Conservation (phyloP, 1,140 invertebrate genomes). For the Chionoecetes opilio region DNA sequence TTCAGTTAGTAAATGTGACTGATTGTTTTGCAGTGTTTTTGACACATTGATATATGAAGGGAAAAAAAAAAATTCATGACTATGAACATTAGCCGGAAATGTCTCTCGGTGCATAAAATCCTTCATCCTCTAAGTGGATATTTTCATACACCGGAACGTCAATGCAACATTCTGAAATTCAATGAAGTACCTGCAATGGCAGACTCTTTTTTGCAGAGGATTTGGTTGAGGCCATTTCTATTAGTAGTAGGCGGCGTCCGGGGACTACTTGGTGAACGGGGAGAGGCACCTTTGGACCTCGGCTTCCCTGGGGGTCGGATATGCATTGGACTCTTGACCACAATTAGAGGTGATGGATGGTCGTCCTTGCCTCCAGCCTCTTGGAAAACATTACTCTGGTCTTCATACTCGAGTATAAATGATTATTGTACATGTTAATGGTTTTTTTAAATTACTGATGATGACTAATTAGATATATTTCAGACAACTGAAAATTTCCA, state of each 20-base stretch:
- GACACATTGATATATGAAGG: not conserved
- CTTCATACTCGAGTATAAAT: not conserved
- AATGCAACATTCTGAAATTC: not conserved
- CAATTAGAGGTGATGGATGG: constrained; percentile 40
- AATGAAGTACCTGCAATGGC: not conserved
- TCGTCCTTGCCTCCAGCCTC: not conserved
- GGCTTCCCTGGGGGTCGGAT: not conserved
- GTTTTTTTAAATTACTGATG: not conserved
- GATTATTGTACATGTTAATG: too few species aligned
- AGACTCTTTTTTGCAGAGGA: constrained; percentile 54
- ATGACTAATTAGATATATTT: not conserved
- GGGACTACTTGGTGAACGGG: not conserved
- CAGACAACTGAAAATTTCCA: not conserved
- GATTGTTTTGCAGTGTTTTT: too few species aligned
- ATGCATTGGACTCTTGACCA: constrained; percentile 48
- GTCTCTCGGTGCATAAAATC: not conserved
- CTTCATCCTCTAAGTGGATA: not conserved
- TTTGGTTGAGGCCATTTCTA: constrained; percentile 47
- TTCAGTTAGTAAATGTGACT: too few species aligned
- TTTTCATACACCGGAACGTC: not conserved
- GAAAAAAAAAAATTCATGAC: constrained; percentile 3
- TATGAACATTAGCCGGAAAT: not conserved
- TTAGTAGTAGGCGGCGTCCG: not conserved
- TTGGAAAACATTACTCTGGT: not conserved
- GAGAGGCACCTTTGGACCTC: not conserved